These are phyloP conservation scores for Crax fasciolata DNA, from an alignment of 2,797 vertebrate genomes.

Conservation along the genomic window DNA sequence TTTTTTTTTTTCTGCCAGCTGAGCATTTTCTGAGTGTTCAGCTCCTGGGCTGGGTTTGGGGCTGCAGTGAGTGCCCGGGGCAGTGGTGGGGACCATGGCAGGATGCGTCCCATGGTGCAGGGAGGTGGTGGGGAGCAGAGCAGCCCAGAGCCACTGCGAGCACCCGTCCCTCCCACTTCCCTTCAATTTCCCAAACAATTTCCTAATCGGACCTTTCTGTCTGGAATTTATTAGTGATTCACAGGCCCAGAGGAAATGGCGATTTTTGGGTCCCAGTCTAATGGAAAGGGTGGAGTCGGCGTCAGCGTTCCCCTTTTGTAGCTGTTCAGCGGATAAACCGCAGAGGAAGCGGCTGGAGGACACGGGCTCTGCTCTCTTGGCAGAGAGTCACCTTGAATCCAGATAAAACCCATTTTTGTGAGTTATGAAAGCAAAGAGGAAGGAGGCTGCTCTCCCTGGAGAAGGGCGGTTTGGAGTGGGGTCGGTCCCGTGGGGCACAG, in stretches of 20 bases:
- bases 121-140: neutral
- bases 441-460: neutral
- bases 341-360: neutral
- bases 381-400: neutral
- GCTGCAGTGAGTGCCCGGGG: accelerated
- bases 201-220: slow-evolving; percentile 75
- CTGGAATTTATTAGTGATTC: slow-evolving; percentile 80
- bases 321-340: neutral
- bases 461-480: neutral
- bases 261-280: slow-evolving; percentile 17
- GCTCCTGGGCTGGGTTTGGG: neutral
- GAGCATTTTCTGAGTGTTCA: neutral
- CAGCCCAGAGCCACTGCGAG: neutral
- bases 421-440: neutral
- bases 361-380: neutral
- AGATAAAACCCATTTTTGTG: neutral
- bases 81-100: neutral
- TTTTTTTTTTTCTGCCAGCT: neutral
- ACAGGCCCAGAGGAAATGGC: slow-evolving; percentile 74
- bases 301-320: slow-evolving; percentile 18
- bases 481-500: neutral
- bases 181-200: slow-evolving; percentile 77
- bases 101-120: accelerated
- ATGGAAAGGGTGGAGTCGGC: slow-evolving; percentile 36
- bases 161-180: slow-evolving; percentile 4